These are phyloP conservation scores for Marmota flaviventris DNA, from an alignment of 2,113 vertebrate genomes.

Conservation along the genomic window DNA sequence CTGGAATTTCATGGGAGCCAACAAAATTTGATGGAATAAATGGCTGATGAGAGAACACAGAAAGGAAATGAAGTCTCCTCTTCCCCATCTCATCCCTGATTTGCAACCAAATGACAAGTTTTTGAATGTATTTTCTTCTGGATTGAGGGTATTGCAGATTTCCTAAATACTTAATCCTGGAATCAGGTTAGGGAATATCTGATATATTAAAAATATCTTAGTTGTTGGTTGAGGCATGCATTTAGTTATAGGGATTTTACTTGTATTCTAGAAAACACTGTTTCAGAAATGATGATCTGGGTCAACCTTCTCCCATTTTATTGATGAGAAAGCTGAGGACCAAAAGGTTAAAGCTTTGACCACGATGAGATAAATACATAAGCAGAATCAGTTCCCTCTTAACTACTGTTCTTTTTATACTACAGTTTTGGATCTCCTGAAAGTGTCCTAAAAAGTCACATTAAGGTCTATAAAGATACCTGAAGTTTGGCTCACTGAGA, in stretches of 20 bases:
- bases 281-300: neutral
- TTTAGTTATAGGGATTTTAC: neutral
- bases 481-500: neutral
- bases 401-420: neutral
- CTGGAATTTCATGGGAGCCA: neutral
- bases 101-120: neutral
- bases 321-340: constrained; percentile 3
- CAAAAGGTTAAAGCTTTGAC: neutral
- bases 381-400: neutral
- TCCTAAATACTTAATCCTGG: constrained; percentile 10
- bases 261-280: neutral
- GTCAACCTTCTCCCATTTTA: neutral
- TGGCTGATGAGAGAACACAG: neutral
- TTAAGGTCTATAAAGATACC: neutral
- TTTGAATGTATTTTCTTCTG: neutral
- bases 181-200: neutral
- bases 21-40: neutral
- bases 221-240: neutral
- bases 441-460: neutral
- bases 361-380: neutral
- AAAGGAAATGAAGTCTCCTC: neutral
- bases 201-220: neutral
- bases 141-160: neutral
- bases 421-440: neutral
- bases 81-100: neutral